Conservation (phyloP, 2,797 vertebrate species). For the Hybognathus amarus region DNA sequence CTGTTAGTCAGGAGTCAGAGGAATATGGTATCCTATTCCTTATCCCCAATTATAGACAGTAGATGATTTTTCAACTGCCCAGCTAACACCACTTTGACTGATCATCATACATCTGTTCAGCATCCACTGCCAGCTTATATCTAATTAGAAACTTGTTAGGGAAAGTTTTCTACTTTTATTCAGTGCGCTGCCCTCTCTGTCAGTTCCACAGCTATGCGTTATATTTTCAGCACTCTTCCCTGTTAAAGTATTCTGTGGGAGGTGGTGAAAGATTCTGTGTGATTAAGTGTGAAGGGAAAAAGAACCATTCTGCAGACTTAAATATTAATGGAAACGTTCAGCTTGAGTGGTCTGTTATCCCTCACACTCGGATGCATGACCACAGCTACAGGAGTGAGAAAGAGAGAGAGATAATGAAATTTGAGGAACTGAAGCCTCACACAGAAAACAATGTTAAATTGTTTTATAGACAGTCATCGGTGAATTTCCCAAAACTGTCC, state of each 20-base stretch:
- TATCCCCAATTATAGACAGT: slow-evolving; percentile 29
- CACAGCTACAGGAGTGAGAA: neutral
- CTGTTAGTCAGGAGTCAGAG: neutral
- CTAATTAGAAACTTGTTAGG: slow-evolving; percentile 43
- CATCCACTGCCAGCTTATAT: slow-evolving; percentile 32
- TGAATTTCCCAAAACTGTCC: neutral
- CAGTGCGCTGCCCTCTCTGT: neutral
- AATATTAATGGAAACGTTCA: slow-evolving; percentile 25
- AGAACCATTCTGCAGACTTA: slow-evolving; percentile 22
- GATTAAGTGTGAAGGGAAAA: slow-evolving; percentile 18
- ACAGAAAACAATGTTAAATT: neutral
- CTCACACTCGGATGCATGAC: slow-evolving; percentile 3
- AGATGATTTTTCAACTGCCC: slow-evolving; percentile 2
- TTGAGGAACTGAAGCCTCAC: neutral
- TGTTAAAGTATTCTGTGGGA: slow-evolving; percentile 36
- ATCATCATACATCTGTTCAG: slow-evolving; percentile 32
- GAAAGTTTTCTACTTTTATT: slow-evolving; percentile 31
- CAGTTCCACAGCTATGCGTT: slow-evolving; percentile 3
- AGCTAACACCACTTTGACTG: slow-evolving; percentile 26
- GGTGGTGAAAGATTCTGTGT: slow-evolving; percentile 23
- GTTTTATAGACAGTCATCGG: neutral
- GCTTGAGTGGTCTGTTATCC: slow-evolving; percentile 13
- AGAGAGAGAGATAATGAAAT: slow-evolving; percentile 8
- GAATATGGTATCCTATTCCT: slow-evolving; percentile 16
- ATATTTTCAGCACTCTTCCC: slow-evolving; percentile 21